Percentiles rank a stretch among this genome's conserved stretches.
Conservation (phyloP, 1,140 invertebrate genomes). For the Dinoponera quadriceps region DNA sequence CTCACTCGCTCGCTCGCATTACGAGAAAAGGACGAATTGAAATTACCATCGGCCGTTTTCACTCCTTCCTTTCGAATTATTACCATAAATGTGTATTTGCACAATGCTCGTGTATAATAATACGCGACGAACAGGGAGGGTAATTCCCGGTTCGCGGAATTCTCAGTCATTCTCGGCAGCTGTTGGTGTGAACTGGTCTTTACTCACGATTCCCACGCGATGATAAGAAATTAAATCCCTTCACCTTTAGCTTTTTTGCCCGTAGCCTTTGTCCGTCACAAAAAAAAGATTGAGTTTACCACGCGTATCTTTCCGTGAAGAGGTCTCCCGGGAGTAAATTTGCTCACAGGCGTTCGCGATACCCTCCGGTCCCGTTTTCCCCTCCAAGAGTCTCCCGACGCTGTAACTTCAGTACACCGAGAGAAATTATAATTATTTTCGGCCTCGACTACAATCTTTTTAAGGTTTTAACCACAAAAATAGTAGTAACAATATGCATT, state of each 20-base stretch:
- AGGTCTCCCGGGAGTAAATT: background rate
- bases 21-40: background rate
- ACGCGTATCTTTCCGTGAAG: background rate
- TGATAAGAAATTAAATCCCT: constrained; percentile 37
- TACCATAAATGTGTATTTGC: background rate
- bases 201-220: constrained; percentile 39
- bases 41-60: background rate
- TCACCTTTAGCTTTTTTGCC: constrained; percentile 9
- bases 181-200: constrained; percentile 34
- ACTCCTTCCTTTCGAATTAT: background rate
- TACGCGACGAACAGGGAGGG: background rate
- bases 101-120: constrained; percentile 2
- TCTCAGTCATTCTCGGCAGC: background rate
- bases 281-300: constrained; percentile 1
- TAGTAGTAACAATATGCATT: too few species aligned
- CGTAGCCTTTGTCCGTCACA: background rate
- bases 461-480: too few species aligned
- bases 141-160: background rate
- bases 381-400: too few species aligned
- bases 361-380: too few species aligned
- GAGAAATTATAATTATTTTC: too few species aligned
- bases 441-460: too few species aligned
- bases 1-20: too few species aligned
- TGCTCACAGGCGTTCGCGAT: background rate
- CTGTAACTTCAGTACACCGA: too few species aligned